These are phyloP conservation scores for Nymphalis urticae DNA, from an alignment of 2,888 invertebrate genomes.

Conservation along the genomic window DNA sequence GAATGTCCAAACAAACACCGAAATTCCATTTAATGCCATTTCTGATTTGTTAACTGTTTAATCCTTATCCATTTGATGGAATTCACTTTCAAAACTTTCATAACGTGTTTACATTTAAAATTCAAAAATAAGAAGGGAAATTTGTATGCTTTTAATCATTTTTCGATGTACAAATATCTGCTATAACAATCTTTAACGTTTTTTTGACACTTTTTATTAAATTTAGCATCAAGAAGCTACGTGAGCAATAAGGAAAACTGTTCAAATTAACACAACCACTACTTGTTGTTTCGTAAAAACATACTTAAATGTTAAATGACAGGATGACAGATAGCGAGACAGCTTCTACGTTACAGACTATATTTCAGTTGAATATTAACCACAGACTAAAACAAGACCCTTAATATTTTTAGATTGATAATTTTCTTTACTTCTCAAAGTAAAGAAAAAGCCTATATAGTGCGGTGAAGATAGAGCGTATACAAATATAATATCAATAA, in stretches of 20 bases:
- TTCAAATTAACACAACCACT: not conserved
- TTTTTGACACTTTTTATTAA: not conserved
- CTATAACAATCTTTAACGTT: not conserved
- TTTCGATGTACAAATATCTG: not conserved
- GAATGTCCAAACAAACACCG: slow-evolving; percentile 8
- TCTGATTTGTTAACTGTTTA: not conserved
- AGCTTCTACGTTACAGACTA: not conserved
- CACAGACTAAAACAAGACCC: not conserved
- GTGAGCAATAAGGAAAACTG: slow-evolving; percentile 5
- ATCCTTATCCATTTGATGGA: not conserved
- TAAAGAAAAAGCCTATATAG: too few species aligned
- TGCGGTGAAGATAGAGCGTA: too few species aligned
- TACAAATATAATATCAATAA: too few species aligned
- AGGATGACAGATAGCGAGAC: not conserved
- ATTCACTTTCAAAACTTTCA: not conserved
- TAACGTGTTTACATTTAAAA: too few species aligned
- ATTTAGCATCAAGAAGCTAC: not conserved
- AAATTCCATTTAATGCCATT: slow-evolving; percentile 9
- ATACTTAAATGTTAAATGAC: not conserved
- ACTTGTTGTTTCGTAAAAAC: slow-evolving; percentile 2
- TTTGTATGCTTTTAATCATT: not conserved
- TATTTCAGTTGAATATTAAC: not conserved
- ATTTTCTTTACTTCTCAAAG: too few species aligned
- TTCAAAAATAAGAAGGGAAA: not conserved
- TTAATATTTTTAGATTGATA: too few species aligned